Base-by-base conservation (phyloP, 2,888 invertebrate species). In the Sympetrum striolatum region DNA sequence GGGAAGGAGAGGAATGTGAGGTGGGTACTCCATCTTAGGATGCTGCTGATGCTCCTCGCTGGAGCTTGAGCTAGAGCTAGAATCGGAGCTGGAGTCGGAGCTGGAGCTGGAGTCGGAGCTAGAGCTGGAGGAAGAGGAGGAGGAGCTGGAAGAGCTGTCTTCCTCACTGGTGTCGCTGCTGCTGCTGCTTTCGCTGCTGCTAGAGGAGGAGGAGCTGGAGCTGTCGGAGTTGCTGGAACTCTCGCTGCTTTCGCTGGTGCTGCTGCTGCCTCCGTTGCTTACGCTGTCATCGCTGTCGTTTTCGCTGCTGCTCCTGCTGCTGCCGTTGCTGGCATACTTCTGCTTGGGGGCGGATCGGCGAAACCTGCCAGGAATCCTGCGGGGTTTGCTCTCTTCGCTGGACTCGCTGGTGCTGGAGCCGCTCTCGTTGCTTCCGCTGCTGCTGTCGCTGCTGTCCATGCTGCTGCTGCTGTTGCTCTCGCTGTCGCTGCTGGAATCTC, bases 1-100 rank as follows among this genome's bases (percentile, higher is more conserved):
- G 53, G 95, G 94, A 39, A 95, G 92, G 90, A 95, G 92, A 15
- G 95, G 95, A 81, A 93, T 93, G 90, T 94, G 92, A 1, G 95
- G 95, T 31, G 95, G 94, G 91, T 94, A 94, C 81, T 94, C 93
- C 91, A 94, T 91, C 0, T 92, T 94, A 14, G 94, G 93, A 91
- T 93, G 93, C 93, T 94, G 93, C 92, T 95, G 95, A n/a, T 91
- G 91, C 92, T 91, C 92, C 6, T 91, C 91, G 91, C 92, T 92
- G 64, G 95, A 92, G 91, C 94, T 94, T 92, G 92, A 80, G 92
- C 93, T 81, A 2, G 80, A 80, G 60, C 80, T 80, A 35, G 48
- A 48, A 18, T 8, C 8, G 81, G 80, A 80, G 35, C 25, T 31
- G 31, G 44, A 48, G 73, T 44, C 2, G 58, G 94, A 92, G 25